These are phyloP conservation scores for Acrossocheilus wenchowensis DNA, from an alignment of 2,797 vertebrate genomes.

Conservation along the genomic window DNA sequence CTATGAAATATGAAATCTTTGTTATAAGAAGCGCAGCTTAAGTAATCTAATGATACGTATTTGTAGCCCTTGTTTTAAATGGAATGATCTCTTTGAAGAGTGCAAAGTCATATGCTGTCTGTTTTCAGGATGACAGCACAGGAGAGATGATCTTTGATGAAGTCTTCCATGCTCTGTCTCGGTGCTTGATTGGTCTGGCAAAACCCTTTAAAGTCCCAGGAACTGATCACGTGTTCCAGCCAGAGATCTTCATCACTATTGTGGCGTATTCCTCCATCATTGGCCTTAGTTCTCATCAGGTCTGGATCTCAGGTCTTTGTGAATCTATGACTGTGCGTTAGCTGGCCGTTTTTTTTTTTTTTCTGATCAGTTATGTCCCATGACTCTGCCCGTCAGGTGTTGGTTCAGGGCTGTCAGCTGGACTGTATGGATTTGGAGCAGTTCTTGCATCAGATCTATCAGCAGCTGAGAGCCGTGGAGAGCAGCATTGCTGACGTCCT, in stretches of 20 bases:
- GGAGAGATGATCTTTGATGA: conserved; percentile 98
- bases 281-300: conserved; percentile 94
- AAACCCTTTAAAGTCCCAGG: conserved; percentile 92
- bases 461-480: conserved; percentile 91
- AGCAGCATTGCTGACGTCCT: conserved; percentile 94
- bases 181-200: conserved; percentile 87
- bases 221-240: conserved; percentile 87
- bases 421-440: conserved; percentile 83
- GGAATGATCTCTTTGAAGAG: neutral
- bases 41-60: neutral
- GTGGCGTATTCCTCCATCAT: conserved; percentile 97
- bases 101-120: neutral
- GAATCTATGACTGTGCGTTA: neutral
- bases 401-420: conserved; percentile 94
- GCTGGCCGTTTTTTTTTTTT: neutral
- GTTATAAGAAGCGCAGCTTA: neutral
- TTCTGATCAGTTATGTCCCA: neutral
- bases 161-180: conserved; percentile 92
- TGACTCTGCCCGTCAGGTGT: conserved; percentile 78
- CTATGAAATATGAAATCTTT: too few species aligned
- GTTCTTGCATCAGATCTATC: conserved; percentile 91
- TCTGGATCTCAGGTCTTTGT: conserved; percentile 56
- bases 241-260: conserved; percentile 96
- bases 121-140: conserved; percentile 90
- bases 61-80: neutral